Percentiles rank a stretch among this genome's conserved stretches.
phyloP scores from a whole-genome alignment of 2,888 invertebrate genomes.

The Eupithecia subumbrata region DNA sequence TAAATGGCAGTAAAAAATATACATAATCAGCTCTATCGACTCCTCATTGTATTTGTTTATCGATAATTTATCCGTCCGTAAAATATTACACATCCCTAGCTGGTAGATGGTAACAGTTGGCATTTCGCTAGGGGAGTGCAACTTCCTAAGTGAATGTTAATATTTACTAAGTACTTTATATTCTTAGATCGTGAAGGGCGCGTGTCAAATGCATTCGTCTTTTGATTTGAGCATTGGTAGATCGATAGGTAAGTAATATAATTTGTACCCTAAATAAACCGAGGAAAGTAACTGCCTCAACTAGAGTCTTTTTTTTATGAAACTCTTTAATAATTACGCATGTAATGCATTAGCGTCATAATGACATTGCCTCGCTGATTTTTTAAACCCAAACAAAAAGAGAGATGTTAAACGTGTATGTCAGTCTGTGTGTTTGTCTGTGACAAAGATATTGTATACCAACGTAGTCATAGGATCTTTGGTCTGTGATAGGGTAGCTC shows the following conservation, averaged over 20 bases:
- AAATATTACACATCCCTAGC: conserved; percentile 34
- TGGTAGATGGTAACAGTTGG: conserved; percentile 43
- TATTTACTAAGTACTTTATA: conserved; percentile 61
- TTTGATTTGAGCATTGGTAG: conserved; percentile 26
- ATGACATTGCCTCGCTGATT: background rate
- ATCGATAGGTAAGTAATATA: background rate
- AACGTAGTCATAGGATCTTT: too few relatives aligned
- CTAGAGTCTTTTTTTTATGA: background rate
- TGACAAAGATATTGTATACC: too few relatives aligned
- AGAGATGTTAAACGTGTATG: too few relatives aligned
- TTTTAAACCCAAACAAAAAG: background rate
- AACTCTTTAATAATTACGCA: background rate
- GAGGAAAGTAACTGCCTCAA: background rate
- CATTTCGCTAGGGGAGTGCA: conserved; percentile 44
- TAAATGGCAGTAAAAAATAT: background rate
- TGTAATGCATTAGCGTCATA: background rate
- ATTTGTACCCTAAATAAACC: background rate
- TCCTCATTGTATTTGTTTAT: background rate
- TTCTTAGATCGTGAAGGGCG: conserved; percentile 45
- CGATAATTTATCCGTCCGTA: background rate
- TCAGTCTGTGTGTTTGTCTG: too few relatives aligned
- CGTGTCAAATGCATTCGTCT: conserved; percentile 45
- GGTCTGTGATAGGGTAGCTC: too few relatives aligned
- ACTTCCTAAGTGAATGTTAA: conserved; percentile 63
- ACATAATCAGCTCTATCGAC: background rate